phyloP scores from a whole-genome alignment of 2,888 invertebrate genomes.

The Cheilosia vulpina region DNA sequence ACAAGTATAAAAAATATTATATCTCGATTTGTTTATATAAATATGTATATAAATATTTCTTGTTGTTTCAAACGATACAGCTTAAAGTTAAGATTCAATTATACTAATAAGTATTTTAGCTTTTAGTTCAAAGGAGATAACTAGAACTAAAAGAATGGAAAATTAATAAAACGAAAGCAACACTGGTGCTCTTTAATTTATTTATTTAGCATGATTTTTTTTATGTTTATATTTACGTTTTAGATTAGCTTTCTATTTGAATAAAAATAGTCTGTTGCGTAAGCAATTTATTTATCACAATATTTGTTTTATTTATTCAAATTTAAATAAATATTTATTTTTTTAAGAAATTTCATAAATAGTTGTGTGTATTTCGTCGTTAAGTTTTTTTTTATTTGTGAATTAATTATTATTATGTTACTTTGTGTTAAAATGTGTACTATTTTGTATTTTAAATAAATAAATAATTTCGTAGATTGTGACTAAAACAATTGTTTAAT shows the following conservation, averaged over 20 bases:
- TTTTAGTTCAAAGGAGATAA: constrained; percentile 34
- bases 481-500: constrained; percentile 3
- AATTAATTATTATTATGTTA: constrained; percentile 9
- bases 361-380: constrained; percentile 21
- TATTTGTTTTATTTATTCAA: constrained; percentile 45
- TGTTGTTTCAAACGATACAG: constrained; percentile 54
- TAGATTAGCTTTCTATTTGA: constrained; percentile 41
- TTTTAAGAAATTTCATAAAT: constrained; percentile 41
- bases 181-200: constrained; percentile 41
- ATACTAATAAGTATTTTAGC: constrained; percentile 29
- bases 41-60: constrained; percentile 53
- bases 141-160: constrained; percentile 6
- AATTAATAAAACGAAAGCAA: constrained; percentile 46
- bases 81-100: constrained; percentile 49
- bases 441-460: constrained; percentile 40
- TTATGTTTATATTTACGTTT: constrained; percentile 7
- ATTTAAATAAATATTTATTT: constrained; percentile 40
- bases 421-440: constrained; percentile 1
- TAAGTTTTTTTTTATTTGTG: constrained; percentile 21
- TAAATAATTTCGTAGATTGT: constrained; percentile 38
- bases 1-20: constrained; percentile 72
- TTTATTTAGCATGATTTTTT: background rate
- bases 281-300: constrained; percentile 69
- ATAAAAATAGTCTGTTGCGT: constrained; percentile 69
- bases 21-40: constrained; percentile 56